Evolutionary conservation across 2,888 invertebrate genomes (phyloP), one percentile per base, ranked within the genome.

Genomic region (Euclidia mi): DNA sequence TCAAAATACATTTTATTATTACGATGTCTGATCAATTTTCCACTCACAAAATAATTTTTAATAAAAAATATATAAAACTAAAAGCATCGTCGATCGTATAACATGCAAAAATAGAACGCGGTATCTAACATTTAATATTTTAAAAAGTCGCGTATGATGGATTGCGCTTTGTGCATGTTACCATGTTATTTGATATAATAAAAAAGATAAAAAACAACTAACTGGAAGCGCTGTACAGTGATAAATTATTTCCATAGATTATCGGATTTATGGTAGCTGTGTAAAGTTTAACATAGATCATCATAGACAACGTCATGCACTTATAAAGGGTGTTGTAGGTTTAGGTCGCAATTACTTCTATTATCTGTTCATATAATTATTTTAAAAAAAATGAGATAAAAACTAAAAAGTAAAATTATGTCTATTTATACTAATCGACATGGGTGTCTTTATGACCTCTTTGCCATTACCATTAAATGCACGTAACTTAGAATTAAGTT

Each of bases 51-150:
- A 25, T 29, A 32, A 35, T 35, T 15, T 15, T 9, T 3, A 35
- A 10, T 18, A n/a, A 14, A 37, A 18, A 37, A 37, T 37, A 35
- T 35, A 15, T 7, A 38, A 43, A 40, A 45, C 31, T 18, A 40
- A 46, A 46, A 50, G 12, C 45, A 45, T 41, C 49, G 41, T 6
- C 41, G 50, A 44, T 43, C 71, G 44, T 59, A 50, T 55, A 46
- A 34, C 53, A 45, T 41, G 60, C 32, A 87, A 82, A 83, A 55
- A 57, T 67, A 67, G 56, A 64, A 56, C 62, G 38, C 44, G 48
- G 61, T 65, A 74, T 61, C 62, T 63, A 65, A 74, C 68, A 74
- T 71, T 76, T 65, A 72, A 75, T 77, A 78, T 76, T 78, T 73
- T 76, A 50, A 77, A 78, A 78, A 59, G 68, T 70, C 69, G 35